Evolutionary conservation across 2,113 vertebrate species (phyloP).

Genomic region (Dasyurus viverrinus): DNA sequence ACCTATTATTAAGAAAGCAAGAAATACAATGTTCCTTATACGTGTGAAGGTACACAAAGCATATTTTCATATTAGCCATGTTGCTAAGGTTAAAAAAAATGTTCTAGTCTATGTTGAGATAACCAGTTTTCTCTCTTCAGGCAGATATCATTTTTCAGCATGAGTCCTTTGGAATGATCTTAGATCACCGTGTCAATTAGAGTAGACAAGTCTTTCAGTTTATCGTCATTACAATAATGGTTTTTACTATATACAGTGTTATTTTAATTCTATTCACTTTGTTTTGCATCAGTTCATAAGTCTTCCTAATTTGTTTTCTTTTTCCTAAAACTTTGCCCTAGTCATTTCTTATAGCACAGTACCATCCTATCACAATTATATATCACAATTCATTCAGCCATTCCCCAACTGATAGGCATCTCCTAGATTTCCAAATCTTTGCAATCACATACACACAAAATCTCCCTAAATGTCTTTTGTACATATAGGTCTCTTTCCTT

Average conservation of each 20-base stretch:
- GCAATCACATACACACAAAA: background rate
- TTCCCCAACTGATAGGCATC: background rate
- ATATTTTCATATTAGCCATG: background rate
- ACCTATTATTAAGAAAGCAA: background rate
- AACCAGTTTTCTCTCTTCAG: background rate
- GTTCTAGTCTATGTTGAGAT: background rate
- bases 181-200: background rate
- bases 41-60: background rate
- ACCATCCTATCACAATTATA: background rate
- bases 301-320: too few species aligned
- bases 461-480: background rate
- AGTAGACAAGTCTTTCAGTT: background rate
- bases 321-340: background rate
- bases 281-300: background rate
- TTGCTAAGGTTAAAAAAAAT: background rate
- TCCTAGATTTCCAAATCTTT: background rate
- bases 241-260: background rate
- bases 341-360: background rate
- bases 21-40: background rate
- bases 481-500: background rate
- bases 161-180: background rate
- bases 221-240: background rate
- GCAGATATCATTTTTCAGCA: background rate
- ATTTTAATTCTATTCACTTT: background rate
- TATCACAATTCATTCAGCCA: background rate